A percentile compares a stretch with the other conserved stretches of the same genome.
phyloP scores from a whole-genome alignment of 2,797 vertebrate genomes.

The Caiman crocodilus region DNA sequence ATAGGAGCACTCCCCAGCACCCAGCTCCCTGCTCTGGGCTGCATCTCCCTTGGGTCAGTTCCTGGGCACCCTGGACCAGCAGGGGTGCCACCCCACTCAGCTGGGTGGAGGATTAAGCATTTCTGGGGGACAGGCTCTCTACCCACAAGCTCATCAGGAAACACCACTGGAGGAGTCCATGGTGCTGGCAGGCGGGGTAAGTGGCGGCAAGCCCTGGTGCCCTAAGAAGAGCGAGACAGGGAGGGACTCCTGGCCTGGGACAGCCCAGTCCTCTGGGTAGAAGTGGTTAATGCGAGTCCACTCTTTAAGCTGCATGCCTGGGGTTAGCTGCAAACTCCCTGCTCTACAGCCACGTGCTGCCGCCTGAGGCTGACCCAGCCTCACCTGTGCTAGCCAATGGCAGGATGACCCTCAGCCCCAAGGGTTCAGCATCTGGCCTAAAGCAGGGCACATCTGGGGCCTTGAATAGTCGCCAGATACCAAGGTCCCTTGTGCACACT shows the following conservation, averaged over 20 bases:
- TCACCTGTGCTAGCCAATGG: too few species aligned
- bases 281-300: too few species aligned
- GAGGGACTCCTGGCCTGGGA: too few species aligned
- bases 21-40: background rate
- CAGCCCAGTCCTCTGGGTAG: too few species aligned
- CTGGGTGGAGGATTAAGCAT: background rate
- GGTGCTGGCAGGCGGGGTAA: background rate
- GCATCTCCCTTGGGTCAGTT: background rate
- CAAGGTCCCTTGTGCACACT: rapidly evolving
- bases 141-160: background rate
- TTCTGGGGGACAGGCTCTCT: background rate
- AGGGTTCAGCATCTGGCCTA: background rate
- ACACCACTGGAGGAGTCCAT: background rate
- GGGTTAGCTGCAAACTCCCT: background rate
- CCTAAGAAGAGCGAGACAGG: background rate
- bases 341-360: background rate
- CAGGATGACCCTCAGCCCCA: background rate
- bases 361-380: too few species aligned
- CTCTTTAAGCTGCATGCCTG: background rate
- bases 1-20: background rate
- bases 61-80: background rate
- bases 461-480: background rate
- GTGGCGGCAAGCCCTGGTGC: background rate
- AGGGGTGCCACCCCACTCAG: background rate
- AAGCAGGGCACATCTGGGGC: background rate